Conservation (phyloP, 2,888 invertebrate species). For the Masnerella sp. region DNA sequence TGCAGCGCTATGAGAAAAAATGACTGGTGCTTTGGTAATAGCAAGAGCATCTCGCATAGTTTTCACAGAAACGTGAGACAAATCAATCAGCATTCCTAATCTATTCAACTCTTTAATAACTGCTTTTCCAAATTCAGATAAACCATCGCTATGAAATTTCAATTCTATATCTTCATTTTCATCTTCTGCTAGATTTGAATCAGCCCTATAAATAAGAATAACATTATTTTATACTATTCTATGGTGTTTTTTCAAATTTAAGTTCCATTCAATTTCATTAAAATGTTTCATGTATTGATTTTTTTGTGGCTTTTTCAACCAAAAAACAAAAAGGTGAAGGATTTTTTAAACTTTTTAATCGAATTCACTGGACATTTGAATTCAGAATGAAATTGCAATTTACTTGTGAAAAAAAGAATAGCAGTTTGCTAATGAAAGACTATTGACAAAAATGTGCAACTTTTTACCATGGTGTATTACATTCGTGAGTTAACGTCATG, state of each 20-base stretch:
- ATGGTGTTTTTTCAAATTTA: no score
- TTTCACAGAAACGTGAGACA: constrained; percentile 82
- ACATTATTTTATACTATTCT: no score
- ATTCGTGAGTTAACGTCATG: constrained; percentile 84
- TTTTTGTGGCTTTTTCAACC: no score
- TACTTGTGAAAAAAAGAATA: no score
- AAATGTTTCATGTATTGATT: no score
- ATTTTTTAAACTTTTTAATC: no score
- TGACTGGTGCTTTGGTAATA: constrained; percentile 82
- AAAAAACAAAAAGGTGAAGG: no score
- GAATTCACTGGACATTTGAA: no score
- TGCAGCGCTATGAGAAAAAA: constrained; percentile 83
- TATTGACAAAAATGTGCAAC: neutral
- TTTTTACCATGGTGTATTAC: constrained; percentile 83
- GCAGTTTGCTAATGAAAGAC: no score
- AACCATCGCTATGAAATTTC: constrained; percentile 74
- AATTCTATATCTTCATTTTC: constrained; percentile 73
- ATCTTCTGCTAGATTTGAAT: constrained; percentile 76
- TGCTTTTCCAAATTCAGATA: constrained; percentile 78
- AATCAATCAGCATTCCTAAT: constrained; percentile 84
- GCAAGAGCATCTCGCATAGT: constrained; percentile 82
- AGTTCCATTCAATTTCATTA: no score
- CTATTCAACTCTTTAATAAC: constrained; percentile 84
- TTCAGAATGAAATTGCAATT: no score
- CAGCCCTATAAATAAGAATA: constrained; percentile 70